phyloP scores from a whole-genome alignment of 2,888 invertebrate genomes.

The Keiferia lycopersicella region DNA sequence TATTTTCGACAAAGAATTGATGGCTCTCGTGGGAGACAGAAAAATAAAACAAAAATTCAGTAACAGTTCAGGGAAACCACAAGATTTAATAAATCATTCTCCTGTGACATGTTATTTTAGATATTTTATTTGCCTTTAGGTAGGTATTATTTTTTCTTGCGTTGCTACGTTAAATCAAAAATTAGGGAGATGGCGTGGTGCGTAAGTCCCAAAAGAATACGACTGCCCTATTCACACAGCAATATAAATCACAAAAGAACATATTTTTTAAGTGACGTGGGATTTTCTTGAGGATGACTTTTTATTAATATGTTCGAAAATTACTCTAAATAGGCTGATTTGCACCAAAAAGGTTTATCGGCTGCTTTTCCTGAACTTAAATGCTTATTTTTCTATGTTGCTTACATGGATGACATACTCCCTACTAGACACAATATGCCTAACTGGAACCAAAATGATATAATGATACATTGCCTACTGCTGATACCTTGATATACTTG shows the following conservation, averaged over 20 bases:
- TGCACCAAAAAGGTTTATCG: no score
- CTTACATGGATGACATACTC: no score
- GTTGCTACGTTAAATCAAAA: constrained; percentile 1
- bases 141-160: not conserved
- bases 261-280: no score
- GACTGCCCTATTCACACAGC: not conserved
- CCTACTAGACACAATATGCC: no score
- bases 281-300: not conserved
- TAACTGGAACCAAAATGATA: no score
- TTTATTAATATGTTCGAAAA: no score
- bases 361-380: no score
- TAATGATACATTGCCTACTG: no score
- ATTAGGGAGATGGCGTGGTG: no score
- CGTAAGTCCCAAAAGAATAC: not conserved
- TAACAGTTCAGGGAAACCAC: not conserved
- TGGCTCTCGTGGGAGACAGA: constrained; percentile 2
- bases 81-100: constrained; percentile 16
- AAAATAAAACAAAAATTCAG: constrained; percentile 9
- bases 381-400: no score
- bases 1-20: constrained; percentile 15
- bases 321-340: no score
- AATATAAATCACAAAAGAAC: not conserved
- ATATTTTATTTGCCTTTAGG: not conserved
- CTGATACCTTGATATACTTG: no score
- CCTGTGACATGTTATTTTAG: constrained; percentile 11